phyloP scores from a whole-genome alignment of 2,888 invertebrate genomes.

The Drosophila basisetae region DNA sequence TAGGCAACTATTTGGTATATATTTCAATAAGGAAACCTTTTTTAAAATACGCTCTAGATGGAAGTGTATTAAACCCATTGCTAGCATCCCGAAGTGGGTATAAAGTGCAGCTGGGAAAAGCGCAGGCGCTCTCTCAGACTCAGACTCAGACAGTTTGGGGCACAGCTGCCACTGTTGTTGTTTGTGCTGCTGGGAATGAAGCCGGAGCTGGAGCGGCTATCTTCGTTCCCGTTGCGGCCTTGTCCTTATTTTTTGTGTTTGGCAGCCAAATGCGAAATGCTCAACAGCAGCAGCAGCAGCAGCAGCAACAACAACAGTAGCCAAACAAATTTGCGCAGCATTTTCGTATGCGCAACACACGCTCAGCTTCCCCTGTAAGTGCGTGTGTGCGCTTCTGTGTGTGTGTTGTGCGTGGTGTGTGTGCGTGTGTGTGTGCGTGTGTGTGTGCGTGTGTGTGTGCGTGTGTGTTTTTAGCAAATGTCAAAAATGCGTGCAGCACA shows the following conservation, averaged over 20 bases:
- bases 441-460: slow-evolving; percentile 8
- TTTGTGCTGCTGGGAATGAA: background rate
- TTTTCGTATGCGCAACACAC: slow-evolving; percentile 56
- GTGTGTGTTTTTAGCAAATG: slow-evolving; percentile 30
- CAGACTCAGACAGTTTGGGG: background rate
- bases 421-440: slow-evolving; percentile 1
- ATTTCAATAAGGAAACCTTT: background rate
- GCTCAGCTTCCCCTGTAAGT: slow-evolving; percentile 40
- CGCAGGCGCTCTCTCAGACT: slow-evolving; percentile 43
- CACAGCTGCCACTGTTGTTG: slow-evolving; percentile 38
- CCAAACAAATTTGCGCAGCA: slow-evolving; percentile 54
- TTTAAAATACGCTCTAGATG: too few species aligned
- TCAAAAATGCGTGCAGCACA: slow-evolving; percentile 54
- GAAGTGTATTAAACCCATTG: background rate
- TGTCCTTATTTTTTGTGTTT: slow-evolving; percentile 45
- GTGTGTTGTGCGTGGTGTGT: slow-evolving; percentile 2
- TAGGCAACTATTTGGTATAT: background rate
- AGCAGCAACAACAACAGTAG: slow-evolving; percentile 15
- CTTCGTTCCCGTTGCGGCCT: slow-evolving; percentile 32
- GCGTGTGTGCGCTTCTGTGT: slow-evolving; percentile 24
- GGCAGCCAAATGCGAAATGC: slow-evolving; percentile 41
- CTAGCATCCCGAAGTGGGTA: slow-evolving; percentile 15
- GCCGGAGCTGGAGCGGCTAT: slow-evolving; percentile 6
- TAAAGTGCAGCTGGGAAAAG: slow-evolving; percentile 37
- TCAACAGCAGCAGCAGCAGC: slow-evolving; percentile 27